Base-by-base conservation (phyloP, 2,797 vertebrate species). In the Pipistrellus kuhlii region DNA sequence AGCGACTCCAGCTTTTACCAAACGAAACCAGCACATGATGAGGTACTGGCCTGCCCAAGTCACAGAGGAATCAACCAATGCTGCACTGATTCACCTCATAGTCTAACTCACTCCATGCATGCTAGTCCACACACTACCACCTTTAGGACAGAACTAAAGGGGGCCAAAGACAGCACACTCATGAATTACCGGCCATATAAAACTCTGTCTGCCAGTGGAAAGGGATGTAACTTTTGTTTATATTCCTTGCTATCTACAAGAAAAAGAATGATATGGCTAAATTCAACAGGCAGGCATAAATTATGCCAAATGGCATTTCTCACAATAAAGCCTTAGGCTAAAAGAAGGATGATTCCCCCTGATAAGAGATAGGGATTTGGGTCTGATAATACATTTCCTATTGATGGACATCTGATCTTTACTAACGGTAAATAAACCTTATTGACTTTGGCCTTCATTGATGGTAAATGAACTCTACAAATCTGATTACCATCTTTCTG, bases 221-320 rank as follows among this genome's bases (percentile, higher is more conserved):
- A 93, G 53, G 38, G 17, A 3, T 75, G 41, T 75, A 48, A 85
- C 62, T 55, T 88, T 85, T 77, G 30, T 71, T 48, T 83, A 44
- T 3, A 69, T 10, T 57, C 44, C 35, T 84, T 88, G 20, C 30
- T 80, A 32, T 30, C 35, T 32, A 53, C 14, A 84, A 72, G 12
- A 38, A 4, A 89, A 92, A 91, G 85, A 30, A 72, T 32, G 21
- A 64, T 20, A 76, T 11, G 18, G 48, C 44, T 88, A 77, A 66
- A 92, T 78, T 94, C 51, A 86, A 88, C 21, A 44, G 57, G 7
- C 23, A 90, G 53, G 66, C 32, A 88, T 64, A 77, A 91, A 93
- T 55, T 38, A 80, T 13, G 23, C 8, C 25, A 66, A 92, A 12
- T 44, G 20, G 10, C 73, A 51, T 23, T 88, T 94, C 46, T 82